A percentile compares a stretch with the other conserved stretches of the same genome.
phyloP scores from a whole-genome alignment of 2,113 vertebrate genomes.

The Indicator maculatus region DNA sequence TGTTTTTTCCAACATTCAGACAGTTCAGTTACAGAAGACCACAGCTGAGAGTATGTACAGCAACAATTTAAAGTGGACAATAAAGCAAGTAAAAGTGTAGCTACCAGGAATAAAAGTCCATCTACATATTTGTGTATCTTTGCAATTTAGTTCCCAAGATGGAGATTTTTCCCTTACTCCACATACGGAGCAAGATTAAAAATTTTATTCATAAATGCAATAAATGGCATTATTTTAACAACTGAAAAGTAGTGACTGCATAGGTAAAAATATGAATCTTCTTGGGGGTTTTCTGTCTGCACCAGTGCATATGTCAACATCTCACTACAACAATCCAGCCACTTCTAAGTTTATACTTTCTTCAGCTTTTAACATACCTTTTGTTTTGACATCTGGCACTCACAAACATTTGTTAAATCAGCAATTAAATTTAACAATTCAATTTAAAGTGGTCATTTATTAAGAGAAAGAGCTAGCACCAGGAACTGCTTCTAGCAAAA shows the following conservation, averaged over 20 bases:
- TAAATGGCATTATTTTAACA: neutral
- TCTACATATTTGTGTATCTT: neutral
- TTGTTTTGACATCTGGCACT: neutral
- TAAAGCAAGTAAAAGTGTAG: neutral
- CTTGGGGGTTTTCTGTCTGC: neutral
- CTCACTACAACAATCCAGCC: neutral
- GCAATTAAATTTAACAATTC: neutral
- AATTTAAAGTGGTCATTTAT: neutral
- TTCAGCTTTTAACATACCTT: neutral
- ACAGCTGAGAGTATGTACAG: neutral
- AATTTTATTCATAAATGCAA: neutral
- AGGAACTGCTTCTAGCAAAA: neutral
- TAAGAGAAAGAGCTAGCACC: neutral
- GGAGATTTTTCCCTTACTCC: neutral
- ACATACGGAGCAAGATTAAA: neutral
- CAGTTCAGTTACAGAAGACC: neutral
- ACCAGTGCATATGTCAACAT: neutral
- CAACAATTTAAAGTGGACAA: neutral
- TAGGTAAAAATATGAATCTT: neutral
- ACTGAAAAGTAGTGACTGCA: neutral
- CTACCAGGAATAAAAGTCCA: neutral
- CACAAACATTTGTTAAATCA: neutral
- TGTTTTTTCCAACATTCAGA: neutral
- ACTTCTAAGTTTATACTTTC: neutral
- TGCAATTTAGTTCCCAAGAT: neutral